Evolutionary conservation across 2,797 vertebrate species (phyloP).

Genomic region (Podargus strigoides): DNA sequence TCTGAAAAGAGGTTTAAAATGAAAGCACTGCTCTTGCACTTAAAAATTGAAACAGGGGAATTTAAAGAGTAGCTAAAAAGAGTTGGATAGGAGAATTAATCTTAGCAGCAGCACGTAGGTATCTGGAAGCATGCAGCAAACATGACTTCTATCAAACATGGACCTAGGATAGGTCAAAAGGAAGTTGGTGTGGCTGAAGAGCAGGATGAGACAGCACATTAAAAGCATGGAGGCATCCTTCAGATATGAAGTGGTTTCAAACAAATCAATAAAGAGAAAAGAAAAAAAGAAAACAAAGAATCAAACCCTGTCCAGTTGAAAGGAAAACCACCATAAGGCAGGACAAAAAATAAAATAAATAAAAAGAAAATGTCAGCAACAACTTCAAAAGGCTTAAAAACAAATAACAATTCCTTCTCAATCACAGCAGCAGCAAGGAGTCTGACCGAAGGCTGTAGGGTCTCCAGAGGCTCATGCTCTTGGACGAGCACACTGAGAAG

Average conservation of each 20-base stretch:
- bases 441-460: not conserved
- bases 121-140: not conserved
- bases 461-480: not conserved
- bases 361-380: not conserved
- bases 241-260: not conserved
- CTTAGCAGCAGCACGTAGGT: not conserved
- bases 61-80: not conserved
- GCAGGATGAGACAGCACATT: not conserved
- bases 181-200: not conserved
- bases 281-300: not conserved
- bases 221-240: not conserved
- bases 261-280: not conserved
- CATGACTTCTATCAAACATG: not conserved
- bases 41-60: not conserved
- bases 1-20: not conserved
- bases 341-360: not conserved
- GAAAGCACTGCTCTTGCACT: not conserved
- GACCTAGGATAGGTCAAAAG: not conserved
- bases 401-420: not conserved
- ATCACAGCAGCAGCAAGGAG: not conserved
- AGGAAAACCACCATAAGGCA: not conserved
- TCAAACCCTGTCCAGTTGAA: not conserved
- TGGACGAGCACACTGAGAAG: not conserved
- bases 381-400: slow-evolving; percentile 30
- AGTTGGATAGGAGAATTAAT: not conserved